Percentiles rank a stretch among this genome's conserved stretches.
phyloP scores from a whole-genome alignment of 2,888 invertebrate genomes.

The Torymus texanus region DNA sequence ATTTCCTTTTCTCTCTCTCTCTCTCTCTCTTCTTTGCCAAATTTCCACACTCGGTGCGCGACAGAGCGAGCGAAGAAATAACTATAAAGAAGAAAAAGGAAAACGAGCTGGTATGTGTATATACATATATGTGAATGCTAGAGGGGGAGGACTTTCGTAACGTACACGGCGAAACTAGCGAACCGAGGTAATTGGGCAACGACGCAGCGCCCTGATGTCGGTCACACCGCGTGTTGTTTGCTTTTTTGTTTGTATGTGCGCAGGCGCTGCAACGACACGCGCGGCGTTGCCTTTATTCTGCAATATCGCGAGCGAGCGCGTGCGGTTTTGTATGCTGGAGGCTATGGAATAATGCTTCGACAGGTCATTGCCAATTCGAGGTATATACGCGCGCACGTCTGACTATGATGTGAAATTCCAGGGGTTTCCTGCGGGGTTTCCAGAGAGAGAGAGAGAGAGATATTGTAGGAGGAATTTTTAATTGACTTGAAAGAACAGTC shows the following conservation, averaged over 20 bases:
- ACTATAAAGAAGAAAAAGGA: no score
- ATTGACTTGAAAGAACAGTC: no score
- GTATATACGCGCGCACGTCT: not conserved
- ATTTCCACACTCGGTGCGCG: no score
- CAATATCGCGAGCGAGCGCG: not conserved
- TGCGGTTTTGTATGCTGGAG: no score
- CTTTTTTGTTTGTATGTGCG: not conserved
- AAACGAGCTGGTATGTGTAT: no score
- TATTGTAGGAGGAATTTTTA: no score
- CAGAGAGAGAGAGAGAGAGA: no score
- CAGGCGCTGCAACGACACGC: not conserved
- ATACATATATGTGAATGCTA: no score
- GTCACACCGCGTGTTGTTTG: slow-evolving; percentile 8
- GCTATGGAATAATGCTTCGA: not conserved
- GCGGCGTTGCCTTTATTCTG: not conserved
- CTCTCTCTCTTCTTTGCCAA: no score
- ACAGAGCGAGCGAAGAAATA: no score
- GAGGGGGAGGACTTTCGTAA: slow-evolving; percentile 6
- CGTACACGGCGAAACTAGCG: not conserved
- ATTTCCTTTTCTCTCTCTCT: no score
- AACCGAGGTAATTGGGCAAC: slow-evolving; percentile 46
- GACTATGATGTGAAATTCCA: not conserved
- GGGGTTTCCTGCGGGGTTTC: no score
- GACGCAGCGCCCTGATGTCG: slow-evolving; percentile 8
- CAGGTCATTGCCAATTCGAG: slow-evolving; percentile 43